phyloP scores from a whole-genome alignment of 2,888 invertebrate genomes.

The Oscheius sp. region DNA sequence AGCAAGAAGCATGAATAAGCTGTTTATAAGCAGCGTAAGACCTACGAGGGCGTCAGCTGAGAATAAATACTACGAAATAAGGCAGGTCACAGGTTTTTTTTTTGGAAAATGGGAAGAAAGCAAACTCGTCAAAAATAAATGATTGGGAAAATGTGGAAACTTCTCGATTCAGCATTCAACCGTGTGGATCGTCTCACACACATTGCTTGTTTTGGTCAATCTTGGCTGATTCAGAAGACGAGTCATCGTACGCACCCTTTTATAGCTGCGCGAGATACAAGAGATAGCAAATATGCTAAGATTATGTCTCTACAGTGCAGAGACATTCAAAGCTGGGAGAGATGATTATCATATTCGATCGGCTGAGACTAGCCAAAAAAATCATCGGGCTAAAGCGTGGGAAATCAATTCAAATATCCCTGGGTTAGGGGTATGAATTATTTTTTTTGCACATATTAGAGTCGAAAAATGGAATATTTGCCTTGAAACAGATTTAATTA shows the following conservation, averaged over 20 bases:
- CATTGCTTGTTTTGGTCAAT: slow-evolving; percentile 24
- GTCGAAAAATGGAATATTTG: no score
- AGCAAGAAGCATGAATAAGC: background rate
- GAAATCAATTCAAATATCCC: no score
- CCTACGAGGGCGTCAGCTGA: slow-evolving; percentile 25
- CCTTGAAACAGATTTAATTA: no score
- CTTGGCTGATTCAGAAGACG: slow-evolving; percentile 29
- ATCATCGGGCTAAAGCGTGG: no score
- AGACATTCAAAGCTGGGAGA: no score
- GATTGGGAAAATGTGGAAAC: background rate
- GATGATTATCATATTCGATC: no score
- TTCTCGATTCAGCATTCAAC: background rate
- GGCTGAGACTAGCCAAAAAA: no score
- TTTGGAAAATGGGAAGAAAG: no score
- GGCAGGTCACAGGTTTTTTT: background rate
- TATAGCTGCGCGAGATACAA: slow-evolving; percentile 4
- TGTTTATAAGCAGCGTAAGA: slow-evolving; percentile 33
- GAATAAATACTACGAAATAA: background rate
- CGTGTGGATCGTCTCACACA: background rate
- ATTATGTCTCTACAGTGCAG: no score
- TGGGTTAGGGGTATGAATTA: no score
- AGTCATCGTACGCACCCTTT: slow-evolving; percentile 16
- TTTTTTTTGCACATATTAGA: no score
- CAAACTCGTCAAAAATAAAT: no score
- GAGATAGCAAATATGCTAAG: background rate